Evolutionary conservation across 2,797 vertebrate species (phyloP).

Genomic region (Hylomyscus alleni): DNA sequence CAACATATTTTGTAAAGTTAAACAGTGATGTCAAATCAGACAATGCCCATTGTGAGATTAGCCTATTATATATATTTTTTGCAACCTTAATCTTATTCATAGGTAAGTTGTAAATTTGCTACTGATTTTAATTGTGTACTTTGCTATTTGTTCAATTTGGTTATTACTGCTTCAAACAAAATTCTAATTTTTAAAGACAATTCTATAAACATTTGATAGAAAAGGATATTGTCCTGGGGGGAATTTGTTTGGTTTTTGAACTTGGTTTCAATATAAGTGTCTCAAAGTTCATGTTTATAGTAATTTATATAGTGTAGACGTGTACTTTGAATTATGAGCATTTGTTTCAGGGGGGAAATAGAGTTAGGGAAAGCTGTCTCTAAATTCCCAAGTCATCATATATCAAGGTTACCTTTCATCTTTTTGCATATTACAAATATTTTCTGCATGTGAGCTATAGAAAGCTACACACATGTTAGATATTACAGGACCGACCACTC

Average conservation of each 20-base stretch:
- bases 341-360: conserved; percentile 65
- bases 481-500: conserved; percentile 25
- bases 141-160: conserved; percentile 29
- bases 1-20: conserved; percentile 46
- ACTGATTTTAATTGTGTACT: background rate
- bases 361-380: conserved; percentile 34
- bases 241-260: conserved; percentile 49
- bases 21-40: conserved; percentile 61
- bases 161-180: conserved; percentile 55
- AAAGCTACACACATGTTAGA: conserved; percentile 59
- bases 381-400: conserved; percentile 31
- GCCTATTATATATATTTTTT: background rate
- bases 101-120: conserved; percentile 1
- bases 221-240: conserved; percentile 26
- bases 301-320: conserved; percentile 63
- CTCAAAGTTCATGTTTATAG: conserved; percentile 42
- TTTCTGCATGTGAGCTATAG: conserved; percentile 33
- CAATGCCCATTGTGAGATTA: background rate
- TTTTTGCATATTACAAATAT: conserved; percentile 60
- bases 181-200: conserved; percentile 15
- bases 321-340: conserved; percentile 63
- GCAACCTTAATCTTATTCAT: conserved; percentile 24
- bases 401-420: conserved; percentile 71
- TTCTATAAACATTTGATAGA: conserved; percentile 52
- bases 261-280: conserved; percentile 56